phyloP scores from a whole-genome alignment of 2,113 vertebrate genomes.

The Hippocampus mohnikei region DNA sequence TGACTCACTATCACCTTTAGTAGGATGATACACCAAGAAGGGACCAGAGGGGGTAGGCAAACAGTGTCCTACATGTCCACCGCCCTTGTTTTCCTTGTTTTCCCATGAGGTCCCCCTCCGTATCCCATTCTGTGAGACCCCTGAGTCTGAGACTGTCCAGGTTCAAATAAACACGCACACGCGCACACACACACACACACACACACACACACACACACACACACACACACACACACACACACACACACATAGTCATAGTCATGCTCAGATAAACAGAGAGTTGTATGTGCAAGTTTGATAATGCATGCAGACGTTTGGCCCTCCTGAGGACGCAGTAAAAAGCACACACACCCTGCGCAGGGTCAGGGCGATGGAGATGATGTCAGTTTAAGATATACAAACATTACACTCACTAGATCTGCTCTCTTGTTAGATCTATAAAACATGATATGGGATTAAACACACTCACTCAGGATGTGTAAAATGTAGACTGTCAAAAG shows the following conservation, averaged over 20 bases:
- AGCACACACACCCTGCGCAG: conserved; percentile 7
- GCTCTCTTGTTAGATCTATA: conserved; percentile 32
- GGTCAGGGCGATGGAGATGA: conserved; percentile 25
- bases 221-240: too few relatives aligned
- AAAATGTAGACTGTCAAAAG: conserved; percentile 18
- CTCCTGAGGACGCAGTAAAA: conserved; percentile 12
- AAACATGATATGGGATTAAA: conserved; percentile 45
- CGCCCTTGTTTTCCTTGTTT: conserved; percentile 33
- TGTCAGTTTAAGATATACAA: conserved; percentile 40
- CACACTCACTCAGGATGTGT: conserved; percentile 19
- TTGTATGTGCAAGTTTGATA: not conserved
- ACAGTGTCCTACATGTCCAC: conserved; percentile 3
- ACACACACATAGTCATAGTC: not conserved
- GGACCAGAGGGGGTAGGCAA: conserved; percentile 16
- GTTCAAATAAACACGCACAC: conserved; percentile 20
- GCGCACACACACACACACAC: not conserved
- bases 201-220: not conserved
- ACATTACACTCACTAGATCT: conserved; percentile 16
- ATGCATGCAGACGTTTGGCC: conserved; percentile 14
- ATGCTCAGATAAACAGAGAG: conserved; percentile 2
- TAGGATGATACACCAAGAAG: not conserved
- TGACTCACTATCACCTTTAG: too few relatives aligned
- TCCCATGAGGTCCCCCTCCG: conserved; percentile 12
- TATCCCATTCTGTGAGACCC: conserved; percentile 9
- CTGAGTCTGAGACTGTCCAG: conserved; percentile 33